A percentile compares a stretch with the other conserved stretches of the same genome.
phyloP scores from a whole-genome alignment of 2,797 vertebrate species.

The Austrolebias charrua region DNA sequence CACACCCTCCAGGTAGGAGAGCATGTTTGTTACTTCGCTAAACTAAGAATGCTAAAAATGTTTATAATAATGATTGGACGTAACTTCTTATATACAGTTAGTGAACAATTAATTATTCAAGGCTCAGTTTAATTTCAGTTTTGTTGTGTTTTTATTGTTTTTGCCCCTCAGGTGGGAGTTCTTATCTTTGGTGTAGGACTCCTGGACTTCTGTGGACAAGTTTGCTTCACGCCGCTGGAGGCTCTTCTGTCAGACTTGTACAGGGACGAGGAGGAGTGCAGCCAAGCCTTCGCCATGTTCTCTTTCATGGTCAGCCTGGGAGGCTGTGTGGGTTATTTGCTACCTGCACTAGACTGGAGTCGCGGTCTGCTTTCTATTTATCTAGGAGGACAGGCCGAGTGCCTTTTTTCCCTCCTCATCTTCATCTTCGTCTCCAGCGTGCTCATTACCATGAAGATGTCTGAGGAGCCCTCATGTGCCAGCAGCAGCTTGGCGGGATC shows the following conservation, averaged over 20 bases:
- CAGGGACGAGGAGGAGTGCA: constrained; percentile 75
- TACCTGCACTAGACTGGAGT: constrained; percentile 83
- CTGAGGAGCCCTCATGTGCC: constrained; percentile 64
- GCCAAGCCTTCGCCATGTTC: constrained; percentile 83
- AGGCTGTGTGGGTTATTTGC: constrained; percentile 82
- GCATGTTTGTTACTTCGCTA: neutral
- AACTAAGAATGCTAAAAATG: neutral
- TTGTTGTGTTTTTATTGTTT: neutral
- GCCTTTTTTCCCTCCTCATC: constrained; percentile 81
- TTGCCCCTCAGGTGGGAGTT: constrained; percentile 71
- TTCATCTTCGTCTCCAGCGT: constrained; percentile 80
- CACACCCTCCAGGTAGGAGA: constrained; percentile 61
- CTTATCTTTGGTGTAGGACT: constrained; percentile 82
- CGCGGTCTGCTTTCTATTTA: constrained; percentile 70
- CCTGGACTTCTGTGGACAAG: constrained; percentile 83
- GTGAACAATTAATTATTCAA: neutral
- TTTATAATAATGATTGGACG: no score
- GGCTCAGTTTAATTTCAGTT: neutral
- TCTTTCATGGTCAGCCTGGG: constrained; percentile 85
- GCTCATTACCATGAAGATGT: constrained; percentile 82
- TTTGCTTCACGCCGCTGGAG: constrained; percentile 83
- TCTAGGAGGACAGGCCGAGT: constrained; percentile 76
- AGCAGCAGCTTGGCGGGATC: constrained; percentile 2
- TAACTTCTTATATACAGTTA: no score
- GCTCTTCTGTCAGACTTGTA: constrained; percentile 83